Percentiles rank a stretch among this genome's conserved stretches.
phyloP scores from a whole-genome alignment of 2,888 invertebrate genomes.

The Apocheima hispidaria region DNA sequence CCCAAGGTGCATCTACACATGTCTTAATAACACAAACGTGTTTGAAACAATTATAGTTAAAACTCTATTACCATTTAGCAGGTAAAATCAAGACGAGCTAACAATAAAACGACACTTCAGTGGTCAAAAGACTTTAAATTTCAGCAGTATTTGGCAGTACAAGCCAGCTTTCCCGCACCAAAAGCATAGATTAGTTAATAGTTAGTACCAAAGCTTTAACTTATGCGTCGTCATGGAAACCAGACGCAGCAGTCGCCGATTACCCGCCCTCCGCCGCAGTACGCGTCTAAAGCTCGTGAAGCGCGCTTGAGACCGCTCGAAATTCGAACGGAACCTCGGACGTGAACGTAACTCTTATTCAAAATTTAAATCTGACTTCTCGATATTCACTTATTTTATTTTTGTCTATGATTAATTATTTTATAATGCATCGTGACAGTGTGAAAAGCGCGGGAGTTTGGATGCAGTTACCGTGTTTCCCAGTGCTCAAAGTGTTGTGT shows the following conservation, averaged over 20 bases:
- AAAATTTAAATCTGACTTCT: constrained; percentile 23
- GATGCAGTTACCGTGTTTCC: constrained; percentile 79
- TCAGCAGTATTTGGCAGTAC: constrained; percentile 57
- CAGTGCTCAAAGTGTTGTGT: constrained; percentile 68
- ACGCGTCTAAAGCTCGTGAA: constrained; percentile 59
- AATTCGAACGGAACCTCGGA: constrained; percentile 33
- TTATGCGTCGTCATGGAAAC: constrained; percentile 72
- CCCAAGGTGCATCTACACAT: no score
- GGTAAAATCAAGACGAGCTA: neutral
- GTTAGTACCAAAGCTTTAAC: constrained; percentile 47
- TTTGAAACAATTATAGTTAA: no score
- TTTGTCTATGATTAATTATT: constrained; percentile 32
- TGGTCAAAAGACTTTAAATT: constrained; percentile 43
- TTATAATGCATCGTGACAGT: constrained; percentile 23
- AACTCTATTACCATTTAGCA: no score
- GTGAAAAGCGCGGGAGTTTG: constrained; percentile 52
- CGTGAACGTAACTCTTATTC: constrained; percentile 42
- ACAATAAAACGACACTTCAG: neutral
- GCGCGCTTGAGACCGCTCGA: constrained; percentile 53
- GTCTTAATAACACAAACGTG: no score
- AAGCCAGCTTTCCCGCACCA: constrained; percentile 58
- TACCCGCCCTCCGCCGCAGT: constrained; percentile 81
- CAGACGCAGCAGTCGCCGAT: constrained; percentile 79
- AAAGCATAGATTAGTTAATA: constrained; percentile 15
- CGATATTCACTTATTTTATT: constrained; percentile 17